phyloP scores from a whole-genome alignment of 2,888 invertebrate species.

The Chloroclystis v-ata region DNA sequence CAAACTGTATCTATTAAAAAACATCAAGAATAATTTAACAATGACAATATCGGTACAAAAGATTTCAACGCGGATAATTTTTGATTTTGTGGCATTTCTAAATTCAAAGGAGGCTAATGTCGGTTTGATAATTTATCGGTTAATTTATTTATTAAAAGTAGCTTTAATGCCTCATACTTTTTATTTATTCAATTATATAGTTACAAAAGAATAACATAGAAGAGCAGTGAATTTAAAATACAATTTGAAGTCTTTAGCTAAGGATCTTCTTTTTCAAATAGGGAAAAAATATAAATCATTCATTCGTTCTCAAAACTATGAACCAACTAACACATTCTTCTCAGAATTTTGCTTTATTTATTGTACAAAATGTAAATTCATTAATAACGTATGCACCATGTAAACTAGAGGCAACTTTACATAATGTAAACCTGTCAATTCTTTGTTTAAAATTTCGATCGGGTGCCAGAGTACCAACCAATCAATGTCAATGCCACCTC shows the following conservation, averaged over 20 bases:
- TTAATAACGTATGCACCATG: constrained; percentile 19
- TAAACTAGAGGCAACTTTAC: constrained; percentile 16
- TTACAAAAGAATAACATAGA: too few relatives aligned
- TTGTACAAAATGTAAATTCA: constrained; percentile 19
- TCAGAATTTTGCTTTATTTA: background rate
- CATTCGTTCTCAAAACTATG: background rate
- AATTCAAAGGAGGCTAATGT: too few relatives aligned
- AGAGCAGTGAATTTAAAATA: too few relatives aligned
- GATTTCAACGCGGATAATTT: constrained; percentile 38
- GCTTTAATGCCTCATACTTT: too few relatives aligned
- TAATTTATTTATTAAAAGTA: too few relatives aligned
- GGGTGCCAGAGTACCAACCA: constrained; percentile 46
- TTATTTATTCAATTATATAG: too few relatives aligned
- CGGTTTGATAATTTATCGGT: too few relatives aligned
- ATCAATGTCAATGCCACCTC: constrained; percentile 66
- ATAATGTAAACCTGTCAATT: constrained; percentile 28
- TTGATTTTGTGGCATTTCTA: background rate
- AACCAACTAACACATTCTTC: background rate
- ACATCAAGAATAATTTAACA: too few relatives aligned
- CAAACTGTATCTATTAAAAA: too few relatives aligned
- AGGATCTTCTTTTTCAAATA: too few relatives aligned
- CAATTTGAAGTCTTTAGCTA: too few relatives aligned
- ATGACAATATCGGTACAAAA: constrained; percentile 30
- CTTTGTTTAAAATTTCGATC: constrained; percentile 40
- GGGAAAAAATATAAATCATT: background rate